A percentile compares a stretch with the other conserved stretches of the same genome.
phyloP scores from a whole-genome alignment of 2,797 vertebrate species.

The Orestias chungarensis region DNA sequence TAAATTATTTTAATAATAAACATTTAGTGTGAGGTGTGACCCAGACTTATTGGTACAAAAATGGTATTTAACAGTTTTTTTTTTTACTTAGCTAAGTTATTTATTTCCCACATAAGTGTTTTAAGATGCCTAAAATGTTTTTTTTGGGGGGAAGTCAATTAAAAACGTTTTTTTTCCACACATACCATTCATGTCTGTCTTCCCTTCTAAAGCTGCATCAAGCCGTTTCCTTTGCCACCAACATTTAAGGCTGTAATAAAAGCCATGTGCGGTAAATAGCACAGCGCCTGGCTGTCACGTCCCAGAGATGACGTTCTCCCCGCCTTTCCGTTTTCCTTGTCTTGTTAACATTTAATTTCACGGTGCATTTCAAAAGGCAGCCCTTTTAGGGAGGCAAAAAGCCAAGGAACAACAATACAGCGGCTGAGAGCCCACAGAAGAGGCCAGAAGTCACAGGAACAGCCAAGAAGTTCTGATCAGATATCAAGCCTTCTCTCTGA shows the following conservation, averaged over 20 bases:
- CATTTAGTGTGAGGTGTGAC: slow-evolving; percentile 9
- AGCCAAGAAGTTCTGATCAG: slow-evolving; percentile 27
- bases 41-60: slow-evolving; percentile 7
- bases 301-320: slow-evolving; percentile 51
- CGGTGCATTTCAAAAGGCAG: slow-evolving; percentile 37
- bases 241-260: slow-evolving; percentile 56
- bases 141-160: neutral
- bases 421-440: slow-evolving; percentile 28
- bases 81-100: slow-evolving; percentile 5
- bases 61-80: slow-evolving; percentile 9
- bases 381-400: slow-evolving; percentile 52
- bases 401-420: slow-evolving; percentile 53
- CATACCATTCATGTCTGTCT: slow-evolving; percentile 5
- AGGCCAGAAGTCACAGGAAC: slow-evolving; percentile 18
- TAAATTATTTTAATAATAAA: slow-evolving; percentile 5
- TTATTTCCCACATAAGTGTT: neutral
- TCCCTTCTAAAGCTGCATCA: slow-evolving; percentile 18
- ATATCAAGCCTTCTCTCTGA: slow-evolving; percentile 44
- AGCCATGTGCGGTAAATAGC: slow-evolving; percentile 50
- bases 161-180: neutral
- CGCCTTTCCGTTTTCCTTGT: slow-evolving; percentile 39
- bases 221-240: slow-evolving; percentile 42
- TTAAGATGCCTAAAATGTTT: no score
- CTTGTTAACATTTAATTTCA: slow-evolving; percentile 64
- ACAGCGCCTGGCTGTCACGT: slow-evolving; percentile 39